Conservation (phyloP, 2,113 vertebrate species). For the Chloebia gouldiae region DNA sequence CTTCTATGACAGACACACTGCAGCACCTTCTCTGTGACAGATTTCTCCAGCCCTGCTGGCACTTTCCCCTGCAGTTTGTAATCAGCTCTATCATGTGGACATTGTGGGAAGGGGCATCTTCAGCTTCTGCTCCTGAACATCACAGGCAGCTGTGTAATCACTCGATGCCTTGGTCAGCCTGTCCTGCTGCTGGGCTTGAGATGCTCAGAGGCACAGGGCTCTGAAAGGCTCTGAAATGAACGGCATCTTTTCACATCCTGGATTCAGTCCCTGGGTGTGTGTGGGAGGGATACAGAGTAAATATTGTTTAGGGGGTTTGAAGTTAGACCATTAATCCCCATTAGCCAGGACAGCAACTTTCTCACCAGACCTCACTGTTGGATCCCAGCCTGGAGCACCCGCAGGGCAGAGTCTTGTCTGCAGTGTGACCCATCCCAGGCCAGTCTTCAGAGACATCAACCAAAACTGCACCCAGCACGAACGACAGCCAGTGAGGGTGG, state of each 20-base stretch:
- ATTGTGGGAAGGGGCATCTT: neutral
- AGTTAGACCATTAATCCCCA: neutral
- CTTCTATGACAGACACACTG: fast-evolving
- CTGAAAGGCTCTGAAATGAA: too few species aligned
- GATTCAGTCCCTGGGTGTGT: neutral
- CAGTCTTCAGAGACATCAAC: neutral
- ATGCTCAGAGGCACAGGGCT: neutral
- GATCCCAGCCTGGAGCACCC: neutral
- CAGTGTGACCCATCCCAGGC: neutral
- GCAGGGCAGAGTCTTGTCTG: neutral
- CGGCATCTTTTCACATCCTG: neutral
- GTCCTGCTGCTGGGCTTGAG: neutral
- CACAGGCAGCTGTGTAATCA: fast-evolving
- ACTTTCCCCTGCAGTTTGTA: fast-evolving
- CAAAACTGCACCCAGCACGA: neutral
- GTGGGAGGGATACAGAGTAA: neutral
- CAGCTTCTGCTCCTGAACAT: neutral
- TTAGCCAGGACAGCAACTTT: neutral
- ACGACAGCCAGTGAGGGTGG: fast-evolving
- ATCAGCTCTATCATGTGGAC: fast-evolving
- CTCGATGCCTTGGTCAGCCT: fast-evolving
- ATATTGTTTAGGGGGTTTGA: neutral
- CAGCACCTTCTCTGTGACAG: neutral
- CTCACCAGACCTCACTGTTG: neutral
- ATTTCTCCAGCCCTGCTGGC: neutral